phyloP scores from a whole-genome alignment of 1,140 invertebrate genomes.

The Bombus balteatus region DNA sequence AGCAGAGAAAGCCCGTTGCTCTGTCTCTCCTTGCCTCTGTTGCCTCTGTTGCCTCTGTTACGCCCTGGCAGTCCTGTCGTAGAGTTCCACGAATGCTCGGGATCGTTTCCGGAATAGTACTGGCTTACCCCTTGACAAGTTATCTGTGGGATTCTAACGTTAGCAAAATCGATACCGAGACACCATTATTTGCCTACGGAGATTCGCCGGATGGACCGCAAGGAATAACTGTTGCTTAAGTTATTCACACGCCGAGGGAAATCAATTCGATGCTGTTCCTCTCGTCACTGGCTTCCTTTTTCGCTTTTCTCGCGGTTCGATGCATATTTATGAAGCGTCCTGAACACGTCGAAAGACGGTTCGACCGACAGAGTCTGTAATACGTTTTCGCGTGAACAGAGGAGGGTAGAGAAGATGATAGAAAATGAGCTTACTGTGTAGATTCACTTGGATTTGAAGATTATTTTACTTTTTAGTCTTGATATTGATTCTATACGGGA shows the following conservation, averaged over 20 bases:
- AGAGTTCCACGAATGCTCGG: conserved; percentile 60
- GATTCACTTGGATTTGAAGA: neutral
- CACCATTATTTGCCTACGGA: conserved; percentile 59
- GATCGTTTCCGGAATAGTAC: conserved; percentile 63
- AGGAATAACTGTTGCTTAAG: conserved; percentile 57
- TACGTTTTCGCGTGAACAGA: conserved; percentile 14
- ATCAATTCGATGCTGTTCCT: conserved; percentile 38
- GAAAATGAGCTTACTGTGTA: neutral
- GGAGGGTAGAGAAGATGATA: neutral
- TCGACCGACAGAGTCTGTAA: conserved; percentile 16
- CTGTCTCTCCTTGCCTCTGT: neutral
- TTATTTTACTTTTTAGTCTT: neutral
- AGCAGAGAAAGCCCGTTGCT: neutral
- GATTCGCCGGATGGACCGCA: conserved; percentile 46
- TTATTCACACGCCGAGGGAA: conserved; percentile 51
- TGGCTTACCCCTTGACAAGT: conserved; percentile 62
- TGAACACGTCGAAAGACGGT: conserved; percentile 33
- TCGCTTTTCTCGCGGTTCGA: neutral
- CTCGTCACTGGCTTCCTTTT: conserved; percentile 15
- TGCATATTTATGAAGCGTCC: conserved; percentile 50
- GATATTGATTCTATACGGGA: neutral
- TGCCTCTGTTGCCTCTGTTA: conserved; percentile 45
- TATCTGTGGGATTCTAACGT: conserved; percentile 61
- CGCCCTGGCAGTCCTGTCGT: conserved; percentile 20
- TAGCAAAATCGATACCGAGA: conserved; percentile 62